Conservation (phyloP, 2,888 invertebrate species). For the Eurytoma californica region DNA sequence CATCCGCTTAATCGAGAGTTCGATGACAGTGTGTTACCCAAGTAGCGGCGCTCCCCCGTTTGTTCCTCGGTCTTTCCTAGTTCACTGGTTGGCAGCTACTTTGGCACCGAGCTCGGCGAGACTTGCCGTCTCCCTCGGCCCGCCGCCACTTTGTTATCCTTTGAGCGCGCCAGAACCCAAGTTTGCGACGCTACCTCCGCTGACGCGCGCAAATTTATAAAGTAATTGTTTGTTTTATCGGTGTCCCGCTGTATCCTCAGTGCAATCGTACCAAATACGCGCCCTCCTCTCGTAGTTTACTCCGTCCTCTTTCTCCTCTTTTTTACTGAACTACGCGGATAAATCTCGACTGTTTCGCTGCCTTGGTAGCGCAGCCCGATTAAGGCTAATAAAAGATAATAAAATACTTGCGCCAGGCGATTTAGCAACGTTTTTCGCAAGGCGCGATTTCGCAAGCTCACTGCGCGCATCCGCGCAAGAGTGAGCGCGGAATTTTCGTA, state of each 20-base stretch:
- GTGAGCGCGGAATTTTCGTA: background rate
- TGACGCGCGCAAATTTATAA: conserved; percentile 37
- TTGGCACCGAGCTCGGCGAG: conserved; percentile 24
- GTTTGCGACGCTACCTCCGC: conserved; percentile 23
- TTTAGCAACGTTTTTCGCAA: conserved; percentile 13
- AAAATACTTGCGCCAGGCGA: conserved; percentile 6
- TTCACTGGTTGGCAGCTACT: conserved; percentile 43
- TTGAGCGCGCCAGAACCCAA: conserved; percentile 39
- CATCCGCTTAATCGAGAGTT: conserved; percentile 55
- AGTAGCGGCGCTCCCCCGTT: conserved; percentile 8
- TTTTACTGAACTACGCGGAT: conserved; percentile 16
- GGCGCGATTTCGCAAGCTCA: conserved; percentile 19
- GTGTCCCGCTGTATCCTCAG: background rate
- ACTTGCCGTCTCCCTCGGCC: conserved; percentile 13
- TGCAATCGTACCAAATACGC: too few relatives aligned
- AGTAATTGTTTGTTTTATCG: conserved; percentile 50
- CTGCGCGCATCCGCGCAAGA: background rate
- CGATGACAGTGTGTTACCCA: conserved; percentile 48
- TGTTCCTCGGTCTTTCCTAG: conserved; percentile 29
- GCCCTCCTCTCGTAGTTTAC: too few relatives aligned
- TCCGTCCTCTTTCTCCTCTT: background rate
- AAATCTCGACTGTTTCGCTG: conserved; percentile 31
- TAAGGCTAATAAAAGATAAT: conserved; percentile 36
- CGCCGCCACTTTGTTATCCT: conserved; percentile 47
- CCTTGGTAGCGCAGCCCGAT: conserved; percentile 12